Base-by-base conservation (phyloP, 2,888 invertebrate genomes). In the Atethmia centrago region DNA sequence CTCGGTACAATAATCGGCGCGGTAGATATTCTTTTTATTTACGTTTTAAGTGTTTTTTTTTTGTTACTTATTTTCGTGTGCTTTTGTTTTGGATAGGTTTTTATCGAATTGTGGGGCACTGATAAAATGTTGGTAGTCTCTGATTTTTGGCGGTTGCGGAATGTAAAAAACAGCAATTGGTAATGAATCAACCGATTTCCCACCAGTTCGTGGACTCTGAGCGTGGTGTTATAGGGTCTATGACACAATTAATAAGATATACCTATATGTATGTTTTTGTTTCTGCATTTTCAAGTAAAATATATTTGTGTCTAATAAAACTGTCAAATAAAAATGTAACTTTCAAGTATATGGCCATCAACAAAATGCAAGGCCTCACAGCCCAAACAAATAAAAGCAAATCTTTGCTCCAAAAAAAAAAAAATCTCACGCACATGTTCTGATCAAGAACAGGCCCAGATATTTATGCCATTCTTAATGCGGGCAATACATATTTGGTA, bases 1-100 rank as follows among this genome's bases (percentile, higher is more conserved):
- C 83, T 77, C 83, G 64, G 71, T 67, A 83, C 83, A 80, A 80
- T 77, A 83, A 78, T 83, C 71, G 80, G 68, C 49, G 69, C 69
- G 49, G 79, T 75, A 56, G 79, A 75, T 81, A 75, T 75, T 74
- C 56, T 64, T 81, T 80, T 82, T 75, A 79, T 82, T 72, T 75
- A 65, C 45, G 47, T 72, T 72, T 25, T 16, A 64, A 81, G 67
- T 74, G 59, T 65, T 63, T 73, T 69, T 76, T 77, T 67, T 67
- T 61, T 53, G 65, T 61, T 56, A 51, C 55, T 74, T 68, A 74
- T 78, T 74, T 70, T 64, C 25, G n/a, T 53, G 55, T 77, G 49
- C 59, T 78, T 65, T 78, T 66, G 63, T 81, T 81, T 81, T 74
- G 71, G 47, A 12, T 28, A 9, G 62, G 47, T 53, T 55, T 42